Percentiles rank a stretch among this genome's conserved stretches.
phyloP scores from a whole-genome alignment of 2,888 invertebrate species.

The Torymus auratus region DNA sequence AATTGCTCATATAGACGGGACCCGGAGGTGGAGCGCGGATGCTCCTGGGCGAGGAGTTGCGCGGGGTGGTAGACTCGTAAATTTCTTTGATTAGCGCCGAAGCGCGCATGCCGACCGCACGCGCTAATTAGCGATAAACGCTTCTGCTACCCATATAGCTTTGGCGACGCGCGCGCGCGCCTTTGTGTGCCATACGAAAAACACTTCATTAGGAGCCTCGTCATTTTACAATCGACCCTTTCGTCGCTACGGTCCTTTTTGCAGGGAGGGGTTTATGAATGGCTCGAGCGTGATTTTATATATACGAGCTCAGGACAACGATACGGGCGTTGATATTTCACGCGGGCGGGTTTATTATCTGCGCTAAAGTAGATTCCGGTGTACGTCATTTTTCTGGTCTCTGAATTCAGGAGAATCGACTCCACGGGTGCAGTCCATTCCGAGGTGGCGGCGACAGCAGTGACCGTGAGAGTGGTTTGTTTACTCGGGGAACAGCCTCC shows the following conservation, averaged over 20 bases:
- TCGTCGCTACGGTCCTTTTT: too few relatives aligned
- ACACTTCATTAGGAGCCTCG: conserved; percentile 19
- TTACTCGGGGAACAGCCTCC: too few relatives aligned
- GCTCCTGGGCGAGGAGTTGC: too few relatives aligned
- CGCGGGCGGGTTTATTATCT: background rate
- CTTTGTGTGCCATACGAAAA: conserved; percentile 4
- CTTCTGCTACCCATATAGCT: conserved; percentile 9
- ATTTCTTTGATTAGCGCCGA: conserved; percentile 63
- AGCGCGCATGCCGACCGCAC: conserved; percentile 31
- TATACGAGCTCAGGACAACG: background rate
- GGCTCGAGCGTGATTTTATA: background rate
- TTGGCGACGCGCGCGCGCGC: background rate
- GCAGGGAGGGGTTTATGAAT: background rate
- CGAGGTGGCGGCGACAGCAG: too few relatives aligned
- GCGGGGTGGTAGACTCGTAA: conserved; percentile 60
- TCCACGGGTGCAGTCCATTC: too few relatives aligned
- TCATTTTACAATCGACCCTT: too few relatives aligned
- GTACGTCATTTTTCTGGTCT: conserved; percentile 17
- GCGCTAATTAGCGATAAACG: conserved; percentile 57
- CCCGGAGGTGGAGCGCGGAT: too few relatives aligned
- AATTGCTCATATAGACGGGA: too few relatives aligned
- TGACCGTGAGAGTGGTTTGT: too few relatives aligned
- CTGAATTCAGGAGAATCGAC: background rate
- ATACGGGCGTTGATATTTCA: conserved; percentile 10
- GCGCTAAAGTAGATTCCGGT: conserved; percentile 11